These are phyloP conservation scores for Gallinago stenura DNA, from an alignment of 2,797 vertebrate species.

Conservation along the genomic window DNA sequence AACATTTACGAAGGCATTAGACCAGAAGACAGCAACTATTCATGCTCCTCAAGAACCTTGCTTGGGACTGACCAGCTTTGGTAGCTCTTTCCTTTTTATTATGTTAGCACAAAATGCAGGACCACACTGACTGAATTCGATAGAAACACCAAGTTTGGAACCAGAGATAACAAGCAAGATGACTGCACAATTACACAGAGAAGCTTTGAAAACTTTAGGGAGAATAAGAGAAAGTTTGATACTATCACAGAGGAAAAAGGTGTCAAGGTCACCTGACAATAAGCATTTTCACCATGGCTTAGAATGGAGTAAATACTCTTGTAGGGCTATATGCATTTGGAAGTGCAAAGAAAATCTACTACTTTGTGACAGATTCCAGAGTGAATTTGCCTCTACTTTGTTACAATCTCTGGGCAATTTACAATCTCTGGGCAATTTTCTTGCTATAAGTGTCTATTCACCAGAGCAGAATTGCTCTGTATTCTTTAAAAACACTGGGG, in stretches of 20 bases:
- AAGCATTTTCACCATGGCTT: background rate
- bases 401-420: background rate
- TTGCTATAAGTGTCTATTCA: background rate
- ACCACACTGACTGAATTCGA: background rate
- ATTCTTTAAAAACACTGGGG: background rate
- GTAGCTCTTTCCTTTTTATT: background rate
- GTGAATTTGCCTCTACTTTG: background rate
- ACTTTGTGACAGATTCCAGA: background rate
- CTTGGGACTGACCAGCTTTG: background rate
- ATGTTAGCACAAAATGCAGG: background rate
- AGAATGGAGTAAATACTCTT: background rate
- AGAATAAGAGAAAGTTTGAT: background rate
- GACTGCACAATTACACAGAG: background rate
- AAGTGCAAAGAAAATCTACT: background rate
- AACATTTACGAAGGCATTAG: background rate
- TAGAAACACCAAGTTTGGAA: background rate
- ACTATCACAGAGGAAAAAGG: background rate
- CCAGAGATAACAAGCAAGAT: accelerated
- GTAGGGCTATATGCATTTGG: background rate
- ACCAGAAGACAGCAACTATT: background rate
- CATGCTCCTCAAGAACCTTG: background rate
- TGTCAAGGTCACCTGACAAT: background rate
- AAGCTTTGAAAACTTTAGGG: background rate
- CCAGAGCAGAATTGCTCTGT: background rate
- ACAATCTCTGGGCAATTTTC: background rate